phyloP scores from a whole-genome alignment of 1,140 invertebrate species.

The Heliconius melpomene region DNA sequence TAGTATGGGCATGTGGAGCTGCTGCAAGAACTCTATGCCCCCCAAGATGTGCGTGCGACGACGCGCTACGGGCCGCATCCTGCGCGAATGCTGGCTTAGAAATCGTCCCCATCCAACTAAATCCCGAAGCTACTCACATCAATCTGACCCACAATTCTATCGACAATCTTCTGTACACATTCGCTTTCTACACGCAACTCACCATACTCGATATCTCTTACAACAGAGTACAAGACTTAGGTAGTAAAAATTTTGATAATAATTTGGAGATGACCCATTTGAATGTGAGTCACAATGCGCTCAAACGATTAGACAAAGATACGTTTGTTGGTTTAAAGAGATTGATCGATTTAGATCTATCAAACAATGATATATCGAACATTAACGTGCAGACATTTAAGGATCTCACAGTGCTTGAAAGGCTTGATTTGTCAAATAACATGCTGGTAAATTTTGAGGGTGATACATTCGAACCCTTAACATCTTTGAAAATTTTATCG shows the following conservation, averaged over 20 bases:
- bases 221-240: conserved; percentile 89
- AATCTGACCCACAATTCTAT: conserved; percentile 89
- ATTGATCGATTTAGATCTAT: conserved; percentile 86
- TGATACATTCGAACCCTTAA: conserved; percentile 86
- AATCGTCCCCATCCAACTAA: conserved; percentile 92
- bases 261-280: conserved; percentile 86
- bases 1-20: conserved; percentile 67
- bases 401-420: conserved; percentile 86
- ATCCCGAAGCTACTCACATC: conserved; percentile 90
- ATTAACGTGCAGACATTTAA: conserved; percentile 87
- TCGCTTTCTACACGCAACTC: conserved; percentile 90
- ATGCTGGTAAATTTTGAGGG: conserved; percentile 86
- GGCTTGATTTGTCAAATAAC: conserved; percentile 89
- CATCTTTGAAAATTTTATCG: conserved; percentile 85
- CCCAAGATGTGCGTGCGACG: conserved; percentile 89
- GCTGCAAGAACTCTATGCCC: conserved; percentile 87
- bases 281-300: conserved; percentile 89
- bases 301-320: conserved; percentile 86
- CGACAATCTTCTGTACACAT: conserved; percentile 86
- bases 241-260: conserved; percentile 89
- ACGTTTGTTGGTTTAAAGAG: conserved; percentile 88
- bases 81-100: conserved; percentile 90
- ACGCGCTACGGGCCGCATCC: conserved; percentile 86
- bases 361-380: conserved; percentile 88
- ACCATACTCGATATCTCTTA: conserved; percentile 89